phyloP scores from a whole-genome alignment of 2,888 invertebrate species.

The Synanthedon tipuliformis region DNA sequence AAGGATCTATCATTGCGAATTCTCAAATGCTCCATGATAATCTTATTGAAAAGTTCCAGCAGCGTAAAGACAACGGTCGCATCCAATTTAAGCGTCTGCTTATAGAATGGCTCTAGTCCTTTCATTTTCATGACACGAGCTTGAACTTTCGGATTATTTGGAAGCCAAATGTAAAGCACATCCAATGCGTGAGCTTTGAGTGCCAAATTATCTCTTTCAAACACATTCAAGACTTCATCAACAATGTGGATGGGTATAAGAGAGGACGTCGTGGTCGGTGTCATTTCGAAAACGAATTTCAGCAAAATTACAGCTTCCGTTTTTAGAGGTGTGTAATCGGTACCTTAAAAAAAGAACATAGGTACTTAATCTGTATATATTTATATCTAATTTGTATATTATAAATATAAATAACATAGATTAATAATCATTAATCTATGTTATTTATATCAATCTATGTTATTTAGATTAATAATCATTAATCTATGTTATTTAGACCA shows the following conservation, averaged over 20 bases:
- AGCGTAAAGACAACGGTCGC: conserved; percentile 22
- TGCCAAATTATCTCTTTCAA: conserved; percentile 27
- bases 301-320: conserved; percentile 24
- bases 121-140: conserved; percentile 43
- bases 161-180: conserved; percentile 38
- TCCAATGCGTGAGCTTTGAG: conserved; percentile 39
- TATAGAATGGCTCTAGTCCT: conserved; percentile 45
- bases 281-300: conserved; percentile 30
- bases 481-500: too few species aligned
- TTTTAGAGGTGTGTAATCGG: conserved; percentile 16
- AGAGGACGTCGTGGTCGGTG: conserved; percentile 24
- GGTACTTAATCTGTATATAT: too few species aligned
- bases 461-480: too few species aligned
- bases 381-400: too few species aligned
- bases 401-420: too few species aligned
- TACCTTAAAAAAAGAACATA: too few species aligned
- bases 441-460: too few species aligned
- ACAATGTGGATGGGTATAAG: conserved; percentile 30
- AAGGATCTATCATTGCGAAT: conserved; percentile 18
- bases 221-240: conserved; percentile 39
- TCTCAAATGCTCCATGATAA: conserved; percentile 39
- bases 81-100: conserved; percentile 36
- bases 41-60: conserved; percentile 41
- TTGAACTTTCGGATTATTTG: conserved; percentile 41
- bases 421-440: too few species aligned